Evolutionary conservation across 2,797 vertebrate genomes (phyloP).

Genomic region (Phoebastria nigripes): DNA sequence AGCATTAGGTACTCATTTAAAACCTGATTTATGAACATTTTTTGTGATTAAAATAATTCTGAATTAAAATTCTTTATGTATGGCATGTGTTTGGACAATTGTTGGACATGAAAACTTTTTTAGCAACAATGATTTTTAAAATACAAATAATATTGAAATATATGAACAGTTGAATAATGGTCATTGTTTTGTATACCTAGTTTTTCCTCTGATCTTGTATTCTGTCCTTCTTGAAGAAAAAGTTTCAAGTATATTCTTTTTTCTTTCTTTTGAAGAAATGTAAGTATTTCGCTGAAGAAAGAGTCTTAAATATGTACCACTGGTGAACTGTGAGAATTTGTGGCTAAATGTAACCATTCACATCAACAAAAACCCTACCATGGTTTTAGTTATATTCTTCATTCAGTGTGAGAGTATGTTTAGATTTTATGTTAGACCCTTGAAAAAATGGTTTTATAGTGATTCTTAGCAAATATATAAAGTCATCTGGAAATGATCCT

Average conservation of each 20-base stretch:
- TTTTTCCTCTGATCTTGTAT: background rate
- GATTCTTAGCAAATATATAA: background rate
- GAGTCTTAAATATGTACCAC: rapidly evolving
- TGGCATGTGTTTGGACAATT: background rate
- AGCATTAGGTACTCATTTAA: background rate
- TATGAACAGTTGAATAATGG: background rate
- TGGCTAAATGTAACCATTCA: background rate
- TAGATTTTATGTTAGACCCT: background rate
- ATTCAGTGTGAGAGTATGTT: background rate
- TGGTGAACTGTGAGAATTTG: background rate
- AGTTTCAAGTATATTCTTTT: background rate
- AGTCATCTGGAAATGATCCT: background rate
- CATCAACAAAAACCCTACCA: background rate
- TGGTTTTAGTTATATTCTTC: background rate
- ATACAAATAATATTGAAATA: background rate
- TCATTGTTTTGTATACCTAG: background rate
- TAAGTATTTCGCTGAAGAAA: background rate
- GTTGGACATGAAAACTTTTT: background rate
- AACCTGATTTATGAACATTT: background rate
- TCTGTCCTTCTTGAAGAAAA: background rate
- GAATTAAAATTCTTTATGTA: background rate
- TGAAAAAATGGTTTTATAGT: background rate
- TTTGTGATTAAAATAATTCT: background rate
- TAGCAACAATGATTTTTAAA: background rate
- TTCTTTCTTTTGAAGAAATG: background rate